Base-by-base conservation (phyloP, 2,888 invertebrate species). In the Thereva unica region DNA sequence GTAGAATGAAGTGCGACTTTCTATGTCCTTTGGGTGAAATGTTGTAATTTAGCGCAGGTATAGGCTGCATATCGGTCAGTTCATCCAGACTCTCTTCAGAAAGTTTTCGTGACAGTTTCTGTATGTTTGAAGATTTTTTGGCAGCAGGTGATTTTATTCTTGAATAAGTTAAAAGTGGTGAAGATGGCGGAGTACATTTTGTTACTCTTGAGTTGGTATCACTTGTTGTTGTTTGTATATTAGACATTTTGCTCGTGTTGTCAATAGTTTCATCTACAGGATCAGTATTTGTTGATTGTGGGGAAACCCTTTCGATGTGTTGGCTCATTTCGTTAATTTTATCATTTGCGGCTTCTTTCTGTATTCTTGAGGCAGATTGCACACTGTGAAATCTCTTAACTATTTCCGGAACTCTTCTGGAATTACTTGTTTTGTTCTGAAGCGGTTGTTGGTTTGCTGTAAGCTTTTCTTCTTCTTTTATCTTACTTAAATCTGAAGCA, bases 71-170 rank as follows among this genome's bases (percentile, higher is more conserved):
- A 38, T 79, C 78, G 0, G 75, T 76, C n/a, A 78, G 67, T 10
- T 77, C 75, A 70, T 79, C 78, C 55, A 79, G 72, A 50, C 77
- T 79, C 67, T 79, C 78, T 3, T 76, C 76, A 0, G 79, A 79
- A 64, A 78, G 67, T 71, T 78, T 78, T 0, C 50, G 40, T 40
- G 47, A 40, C 4, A 61, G 10, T 34, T 42, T 41, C 42, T 63
- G 63, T 42, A 41, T 47, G 8, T 38, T 53, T 37, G 63, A 37
- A 4, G 66, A 52, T 23, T 42, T n/a, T 52, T 59, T 66, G 42
- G 72, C 73, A 7, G 74, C 75, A 64, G 77, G 71, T 10, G 75
- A 75, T 69, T 80, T 80, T 8, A 75, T 76, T 4, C 80, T 76
- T 5, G 79, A 78, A 70, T 80, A 80, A 0, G 79, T 78, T n/a